Base-by-base conservation (phyloP, 2,888 invertebrate genomes). In the Chorisops tibialis region DNA sequence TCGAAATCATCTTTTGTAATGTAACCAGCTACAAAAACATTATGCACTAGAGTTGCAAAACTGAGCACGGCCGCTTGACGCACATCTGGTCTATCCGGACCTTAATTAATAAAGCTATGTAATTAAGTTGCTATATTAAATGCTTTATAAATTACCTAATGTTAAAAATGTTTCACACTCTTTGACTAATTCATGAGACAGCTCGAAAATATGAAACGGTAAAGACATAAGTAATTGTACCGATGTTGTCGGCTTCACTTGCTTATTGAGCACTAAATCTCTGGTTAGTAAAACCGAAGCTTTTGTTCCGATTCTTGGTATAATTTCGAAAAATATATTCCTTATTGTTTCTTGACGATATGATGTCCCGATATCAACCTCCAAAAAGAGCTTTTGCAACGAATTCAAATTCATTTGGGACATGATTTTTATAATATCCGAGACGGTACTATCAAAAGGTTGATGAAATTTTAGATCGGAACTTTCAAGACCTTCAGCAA, bases 341-440 rank as follows among this genome's bases (percentile, higher is more conserved):
- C 86, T 81, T 21, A 87, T 83, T 0, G 89, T 89, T 73, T 89
- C 89, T 73, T 87, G 82, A 24, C 86, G 84, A 69, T 88, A 88
- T 67, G 88, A 88, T 3, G 89, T 89, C 1, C 89, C 88, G 1
- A 85, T 75, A 2, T 83, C 82, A 21, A 85, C 75, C 65, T 84
- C 83, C 4, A 81, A 79, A 67, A 84, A 84, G 0, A 85, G 73
- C 24, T 79, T 79, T 45, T 73, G 72, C 3, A 79, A 61, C 4
- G 78, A 77, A 30, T 73, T 71, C 51, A 73, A 75, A 64, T 78
- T 74, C 73, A 78, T 74, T 71, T 75, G 73, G 16, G 75, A 75
- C 4, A 79, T 69, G 0, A 77, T 62, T 62, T 72, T 74, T 24
- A 79, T 76, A 18, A 78, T 73, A 64, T 79, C 78, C 1, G 77